These are phyloP conservation scores for Lampropteryx suffumata DNA, from an alignment of 2,888 invertebrate genomes.

Conservation along the genomic window DNA sequence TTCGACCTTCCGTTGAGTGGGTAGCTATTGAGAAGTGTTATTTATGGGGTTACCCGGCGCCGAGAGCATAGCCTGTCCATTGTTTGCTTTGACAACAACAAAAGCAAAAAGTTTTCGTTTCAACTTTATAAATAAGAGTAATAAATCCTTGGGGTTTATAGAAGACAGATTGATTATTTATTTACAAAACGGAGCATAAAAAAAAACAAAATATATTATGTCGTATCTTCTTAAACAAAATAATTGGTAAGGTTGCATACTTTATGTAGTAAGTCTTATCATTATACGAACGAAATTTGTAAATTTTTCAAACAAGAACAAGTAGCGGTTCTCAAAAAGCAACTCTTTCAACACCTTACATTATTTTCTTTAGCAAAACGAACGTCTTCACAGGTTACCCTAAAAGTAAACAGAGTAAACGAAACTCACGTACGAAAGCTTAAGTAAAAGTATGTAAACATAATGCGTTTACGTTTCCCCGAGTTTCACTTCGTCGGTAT, in stretches of 20 bases:
- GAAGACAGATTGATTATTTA: no score
- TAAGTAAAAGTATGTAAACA: conserved; percentile 23
- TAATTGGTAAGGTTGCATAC: no score
- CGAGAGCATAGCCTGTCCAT: neutral
- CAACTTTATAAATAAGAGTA: neutral
- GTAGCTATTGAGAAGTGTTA: conserved; percentile 10
- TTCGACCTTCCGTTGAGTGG: conserved; percentile 10
- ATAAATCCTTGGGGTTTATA: neutral
- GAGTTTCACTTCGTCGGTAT: conserved; percentile 6
- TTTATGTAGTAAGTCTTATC: no score
- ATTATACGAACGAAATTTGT: no score
- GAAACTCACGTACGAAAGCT: conserved; percentile 20
- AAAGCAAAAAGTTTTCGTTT: conserved; percentile 7
- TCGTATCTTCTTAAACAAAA: no score
- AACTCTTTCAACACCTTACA: neutral
- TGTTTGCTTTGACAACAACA: conserved; percentile 6
- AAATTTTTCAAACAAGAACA: neutral
- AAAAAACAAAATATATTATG: no score
- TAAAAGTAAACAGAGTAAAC: conserved; percentile 9
- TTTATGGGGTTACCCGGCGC: neutral
- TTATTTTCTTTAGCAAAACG: conserved; percentile 5
- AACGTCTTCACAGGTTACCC: neutral
- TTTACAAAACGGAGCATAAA: no score
- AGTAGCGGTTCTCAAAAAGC: no score
- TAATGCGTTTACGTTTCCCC: conserved; percentile 23